phyloP scores from a whole-genome alignment of 2,888 invertebrate species.

The Tetramorium bicarinatum region DNA sequence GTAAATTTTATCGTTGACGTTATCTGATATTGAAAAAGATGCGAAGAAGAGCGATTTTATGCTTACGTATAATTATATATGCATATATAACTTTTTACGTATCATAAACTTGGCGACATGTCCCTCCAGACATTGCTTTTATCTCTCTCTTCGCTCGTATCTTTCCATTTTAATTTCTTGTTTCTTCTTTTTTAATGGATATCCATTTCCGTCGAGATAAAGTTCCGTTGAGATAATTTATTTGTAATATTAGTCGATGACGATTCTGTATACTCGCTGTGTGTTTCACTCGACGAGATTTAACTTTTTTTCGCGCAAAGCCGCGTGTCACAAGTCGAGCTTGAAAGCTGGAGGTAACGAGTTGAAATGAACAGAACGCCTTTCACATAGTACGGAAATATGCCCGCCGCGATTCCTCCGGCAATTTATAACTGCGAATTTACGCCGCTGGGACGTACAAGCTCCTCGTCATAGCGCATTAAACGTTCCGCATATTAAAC shows the following conservation, averaged over 20 bases:
- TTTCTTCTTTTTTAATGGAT: not conserved
- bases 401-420: conserved; percentile 32
- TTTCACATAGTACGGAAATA: conserved; percentile 54
- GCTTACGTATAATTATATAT: not conserved
- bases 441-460: conserved; percentile 42
- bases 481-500: conserved; percentile 55
- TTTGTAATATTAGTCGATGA: not conserved
- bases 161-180: not conserved
- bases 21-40: not conserved
- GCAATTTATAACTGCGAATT: conserved; percentile 58
- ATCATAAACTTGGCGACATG: not conserved
- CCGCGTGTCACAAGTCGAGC: conserved; percentile 18
- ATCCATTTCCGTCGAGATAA: not conserved
- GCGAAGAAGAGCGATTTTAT: not conserved
- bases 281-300: conserved; percentile 1
- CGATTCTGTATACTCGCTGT: not conserved
- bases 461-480: conserved; percentile 53
- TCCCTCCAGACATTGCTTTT: not conserved
- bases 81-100: not conserved
- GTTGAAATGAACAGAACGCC: conserved; percentile 53
- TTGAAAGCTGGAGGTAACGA: conserved; percentile 50
- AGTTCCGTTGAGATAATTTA: not conserved
- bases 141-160: not conserved
- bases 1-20: not conserved
- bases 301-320: conserved; percentile 13